phyloP scores from a whole-genome alignment of 2,888 invertebrate genomes.

The Oxycera nigricornis region DNA sequence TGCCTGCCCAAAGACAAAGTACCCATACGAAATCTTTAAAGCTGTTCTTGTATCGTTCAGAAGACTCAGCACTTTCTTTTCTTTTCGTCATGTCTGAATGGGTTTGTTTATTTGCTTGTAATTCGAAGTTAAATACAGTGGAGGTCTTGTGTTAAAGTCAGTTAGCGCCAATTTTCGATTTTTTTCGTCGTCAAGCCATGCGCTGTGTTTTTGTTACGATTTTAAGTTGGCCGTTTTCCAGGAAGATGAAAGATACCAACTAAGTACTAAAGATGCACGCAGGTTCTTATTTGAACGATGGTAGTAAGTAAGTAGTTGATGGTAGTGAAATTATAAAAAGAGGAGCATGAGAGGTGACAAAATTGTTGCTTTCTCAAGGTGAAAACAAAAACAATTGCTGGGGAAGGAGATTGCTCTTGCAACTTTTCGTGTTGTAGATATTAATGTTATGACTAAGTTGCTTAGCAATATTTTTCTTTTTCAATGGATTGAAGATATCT shows the following conservation, averaged over 20 bases:
- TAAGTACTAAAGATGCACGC: not conserved
- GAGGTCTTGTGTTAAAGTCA: constrained; percentile 4
- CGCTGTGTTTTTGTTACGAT: not conserved
- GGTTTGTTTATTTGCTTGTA: constrained; percentile 21
- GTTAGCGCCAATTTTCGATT: constrained; percentile 30
- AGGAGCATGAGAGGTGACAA: not conserved
- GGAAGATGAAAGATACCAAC: not conserved
- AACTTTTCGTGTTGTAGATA: too few species aligned
- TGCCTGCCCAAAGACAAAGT: not conserved
- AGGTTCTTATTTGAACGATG: not conserved
- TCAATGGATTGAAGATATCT: too few species aligned
- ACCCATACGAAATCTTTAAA: not conserved
- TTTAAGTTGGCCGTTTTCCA: not conserved
- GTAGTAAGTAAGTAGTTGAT: not conserved
- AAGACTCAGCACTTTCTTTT: constrained; percentile 6
- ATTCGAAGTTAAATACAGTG: constrained; percentile 11
- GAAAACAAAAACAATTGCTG: not conserved
- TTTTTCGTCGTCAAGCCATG: too few species aligned
- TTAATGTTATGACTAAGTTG: too few species aligned
- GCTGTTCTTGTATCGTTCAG: not conserved
- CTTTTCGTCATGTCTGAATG: not conserved
- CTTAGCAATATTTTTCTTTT: too few species aligned
- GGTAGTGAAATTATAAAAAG: not conserved
- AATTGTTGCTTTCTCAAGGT: not conserved
- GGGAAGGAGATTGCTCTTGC: too few species aligned